Evolutionary conservation across 2,113 vertebrate genomes (phyloP).

Genomic region (Daphoenositta chrysoptera): DNA sequence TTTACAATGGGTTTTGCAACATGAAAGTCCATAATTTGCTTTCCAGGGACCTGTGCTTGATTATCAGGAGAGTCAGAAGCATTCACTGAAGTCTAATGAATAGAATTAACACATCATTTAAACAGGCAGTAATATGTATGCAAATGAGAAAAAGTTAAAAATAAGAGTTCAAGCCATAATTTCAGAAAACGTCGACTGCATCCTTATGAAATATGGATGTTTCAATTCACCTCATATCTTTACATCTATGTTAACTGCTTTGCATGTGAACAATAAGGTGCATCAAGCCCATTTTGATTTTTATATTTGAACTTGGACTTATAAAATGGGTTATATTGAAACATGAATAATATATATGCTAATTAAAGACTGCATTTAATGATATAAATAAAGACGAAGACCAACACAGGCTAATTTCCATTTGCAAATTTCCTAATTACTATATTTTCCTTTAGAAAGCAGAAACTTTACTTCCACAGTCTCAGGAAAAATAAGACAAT

Average conservation of each 20-base stretch:
- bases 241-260: conserved; percentile 46
- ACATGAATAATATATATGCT: conserved; percentile 64
- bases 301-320: conserved; percentile 54
- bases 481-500: not conserved
- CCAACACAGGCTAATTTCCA: conserved; percentile 45
- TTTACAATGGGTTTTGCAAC: conserved; percentile 34
- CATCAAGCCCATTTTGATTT: conserved; percentile 48
- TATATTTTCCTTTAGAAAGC: conserved; percentile 35
- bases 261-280: conserved; percentile 55
- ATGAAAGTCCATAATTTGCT: conserved; percentile 50
- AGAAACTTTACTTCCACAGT: conserved; percentile 12
- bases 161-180: conserved; percentile 49
- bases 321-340: conserved; percentile 52
- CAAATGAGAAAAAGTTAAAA: conserved; percentile 64
- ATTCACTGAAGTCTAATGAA: conserved; percentile 60
- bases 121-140: conserved; percentile 67
- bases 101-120: conserved; percentile 72
- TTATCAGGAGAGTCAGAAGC: conserved; percentile 58
- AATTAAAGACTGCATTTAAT: conserved; percentile 62
- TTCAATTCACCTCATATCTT: conserved; percentile 57
- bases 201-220: conserved; percentile 56
- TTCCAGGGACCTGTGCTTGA: conserved; percentile 47
- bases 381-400: conserved; percentile 53
- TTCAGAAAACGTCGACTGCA: conserved; percentile 31
- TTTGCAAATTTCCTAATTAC: conserved; percentile 56